Base-by-base conservation (phyloP, 2,888 invertebrate species). In the Epinotia nisella region DNA sequence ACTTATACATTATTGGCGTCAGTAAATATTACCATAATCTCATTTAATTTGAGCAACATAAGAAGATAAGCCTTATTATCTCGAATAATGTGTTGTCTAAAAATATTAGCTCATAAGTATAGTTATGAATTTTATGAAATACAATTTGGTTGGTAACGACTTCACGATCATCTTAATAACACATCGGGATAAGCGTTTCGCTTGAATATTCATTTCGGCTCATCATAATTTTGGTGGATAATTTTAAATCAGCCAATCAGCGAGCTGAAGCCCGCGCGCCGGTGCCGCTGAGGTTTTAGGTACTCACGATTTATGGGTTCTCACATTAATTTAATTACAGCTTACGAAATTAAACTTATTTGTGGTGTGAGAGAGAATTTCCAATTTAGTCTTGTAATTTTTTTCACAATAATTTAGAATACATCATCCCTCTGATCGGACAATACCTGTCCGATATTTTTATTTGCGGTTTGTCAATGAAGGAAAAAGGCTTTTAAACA, bases 111-210 rank as follows among this genome's bases (percentile, higher is more conserved):
- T 91, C 87, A 85, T 91, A 93, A 92, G 88, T 92, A 92, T 92
- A 89, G 91, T 93, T 87, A 91, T 91, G 88, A 91, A 80, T 89
- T 90, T 92, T 91, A 92, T 92, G 87, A 92, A 93, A 93, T 91
- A 93, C 89, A 92, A 92, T 93, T 91, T 91, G 83, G 87, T 85
- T 80, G 78, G 87, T 92, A 93, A 93, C 93, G 90, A 91, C 89
- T 88, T 89, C 90, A 90, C 92, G 92, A 92, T 88, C 91, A 84
- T 87, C 89, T 91, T 93, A 93, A 93, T 93, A 92, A 90, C 89
- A 91, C 85, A 87, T 82, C 84, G 84, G 81, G 87, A 84, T 91
- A 92, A 93, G 87, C 88, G 90, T 89, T 91, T 92, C 89, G 86
- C 87, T 88, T 93, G 92, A 92, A 92, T 93, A 93, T 93, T 92